Conservation (phyloP, 1,140 invertebrate genomes). For the Lepidotrigona ventralis region DNA sequence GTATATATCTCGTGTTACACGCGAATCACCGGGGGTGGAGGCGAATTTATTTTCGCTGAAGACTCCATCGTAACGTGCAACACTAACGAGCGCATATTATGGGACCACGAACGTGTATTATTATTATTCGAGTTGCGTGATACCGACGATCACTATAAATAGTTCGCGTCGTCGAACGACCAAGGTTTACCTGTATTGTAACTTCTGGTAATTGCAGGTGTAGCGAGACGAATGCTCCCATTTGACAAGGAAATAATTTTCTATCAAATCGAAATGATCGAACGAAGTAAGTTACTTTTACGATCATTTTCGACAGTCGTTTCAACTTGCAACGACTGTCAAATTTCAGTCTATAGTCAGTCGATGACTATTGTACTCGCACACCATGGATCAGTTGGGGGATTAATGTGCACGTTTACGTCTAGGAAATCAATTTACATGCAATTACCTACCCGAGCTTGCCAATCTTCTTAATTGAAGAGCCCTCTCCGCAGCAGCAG, state of each 20-base stretch:
- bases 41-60: conserved; percentile 29
- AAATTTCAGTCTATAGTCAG: too few relatives aligned
- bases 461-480: conserved; percentile 50
- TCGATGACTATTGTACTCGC: neutral
- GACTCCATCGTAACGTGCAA: conserved; percentile 20
- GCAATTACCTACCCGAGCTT: conserved; percentile 41
- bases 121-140: conserved; percentile 38
- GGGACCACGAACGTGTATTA: neutral
- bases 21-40: neutral
- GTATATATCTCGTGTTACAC: conserved; percentile 13
- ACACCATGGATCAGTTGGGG: neutral
- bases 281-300: too few relatives aligned
- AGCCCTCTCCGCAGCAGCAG: conserved; percentile 14
- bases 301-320: too few relatives aligned
- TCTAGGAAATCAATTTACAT: conserved; percentile 41
- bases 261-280: too few relatives aligned
- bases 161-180: neutral
- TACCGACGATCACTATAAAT: conserved; percentile 13
- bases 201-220: neutral
- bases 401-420: conserved; percentile 15
- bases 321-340: too few relatives aligned
- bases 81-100: conserved; percentile 8
- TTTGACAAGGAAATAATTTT: neutral
- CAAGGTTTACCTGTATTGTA: neutral
- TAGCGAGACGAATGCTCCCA: neutral